Evolutionary conservation across 2,113 vertebrate species (phyloP).

Genomic region (Anhinga rufa): DNA sequence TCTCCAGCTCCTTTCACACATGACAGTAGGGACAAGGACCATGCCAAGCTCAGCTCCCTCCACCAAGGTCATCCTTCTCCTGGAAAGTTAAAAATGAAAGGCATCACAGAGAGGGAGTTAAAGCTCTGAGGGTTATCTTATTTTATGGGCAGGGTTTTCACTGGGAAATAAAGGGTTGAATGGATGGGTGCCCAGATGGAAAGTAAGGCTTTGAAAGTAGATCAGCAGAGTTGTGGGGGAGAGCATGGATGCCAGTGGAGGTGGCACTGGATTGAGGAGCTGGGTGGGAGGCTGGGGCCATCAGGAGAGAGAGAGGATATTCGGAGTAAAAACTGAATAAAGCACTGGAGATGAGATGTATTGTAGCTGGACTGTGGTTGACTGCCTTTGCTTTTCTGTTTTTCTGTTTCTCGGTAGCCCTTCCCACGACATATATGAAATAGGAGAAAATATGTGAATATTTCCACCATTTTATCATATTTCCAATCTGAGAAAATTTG

Average conservation of each 20-base stretch:
- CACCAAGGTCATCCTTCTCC: not conserved
- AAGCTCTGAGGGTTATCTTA: not conserved
- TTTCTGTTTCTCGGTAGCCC: not conserved
- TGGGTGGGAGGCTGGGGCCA: not conserved
- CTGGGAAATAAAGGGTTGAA: not conserved
- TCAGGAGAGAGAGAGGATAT: not conserved
- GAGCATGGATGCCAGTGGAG: accelerated
- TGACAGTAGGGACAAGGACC: not conserved
- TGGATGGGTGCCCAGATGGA: not conserved
- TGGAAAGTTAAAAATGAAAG: not conserved
- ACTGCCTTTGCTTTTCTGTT: not conserved
- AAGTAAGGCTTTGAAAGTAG: not conserved
- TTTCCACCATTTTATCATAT: not conserved
- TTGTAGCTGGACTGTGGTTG: not conserved
- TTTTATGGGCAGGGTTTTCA: not conserved
- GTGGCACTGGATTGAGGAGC: not conserved
- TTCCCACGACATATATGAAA: not conserved
- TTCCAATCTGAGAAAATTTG: not conserved
- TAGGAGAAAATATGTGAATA: not conserved
- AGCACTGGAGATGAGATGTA: not conserved
- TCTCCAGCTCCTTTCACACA: not conserved
- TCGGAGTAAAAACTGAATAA: not conserved
- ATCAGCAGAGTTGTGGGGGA: not conserved
- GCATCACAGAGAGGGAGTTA: not conserved
- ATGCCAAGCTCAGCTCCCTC: not conserved